Evolutionary conservation across 2,113 vertebrate genomes (phyloP).

Genomic region (Chlamydotis undulata): DNA sequence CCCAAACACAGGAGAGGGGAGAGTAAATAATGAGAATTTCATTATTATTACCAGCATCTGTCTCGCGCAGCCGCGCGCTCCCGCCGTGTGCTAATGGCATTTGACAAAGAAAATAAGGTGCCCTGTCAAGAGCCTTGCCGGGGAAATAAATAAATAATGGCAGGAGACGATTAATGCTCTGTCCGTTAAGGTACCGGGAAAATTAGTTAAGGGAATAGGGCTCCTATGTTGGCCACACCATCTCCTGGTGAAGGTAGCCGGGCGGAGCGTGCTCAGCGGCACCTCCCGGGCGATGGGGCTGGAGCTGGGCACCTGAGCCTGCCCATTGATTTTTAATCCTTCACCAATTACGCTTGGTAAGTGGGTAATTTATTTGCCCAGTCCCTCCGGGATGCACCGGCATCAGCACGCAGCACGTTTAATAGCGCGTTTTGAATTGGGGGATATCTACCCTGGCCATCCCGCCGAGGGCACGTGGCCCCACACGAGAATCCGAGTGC

Average conservation of each 20-base stretch:
- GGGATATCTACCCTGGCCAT: not conserved
- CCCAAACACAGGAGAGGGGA: constrained; percentile 13
- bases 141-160: constrained; percentile 65
- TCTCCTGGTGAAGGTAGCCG: accelerated
- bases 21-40: constrained; percentile 59
- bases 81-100: constrained; percentile 49
- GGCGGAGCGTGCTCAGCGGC: not conserved
- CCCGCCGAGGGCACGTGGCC: accelerated
- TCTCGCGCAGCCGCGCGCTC: not conserved
- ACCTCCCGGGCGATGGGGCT: not conserved
- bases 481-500: accelerated
- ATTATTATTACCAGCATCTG: constrained; percentile 58
- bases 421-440: not conserved
- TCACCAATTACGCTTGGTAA: not conserved
- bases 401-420: not conserved
- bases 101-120: constrained; percentile 66
- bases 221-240: not conserved
- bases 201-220: constrained; percentile 53
- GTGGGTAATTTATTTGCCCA: constrained; percentile 35
- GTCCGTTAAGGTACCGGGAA: not conserved
- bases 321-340: constrained; percentile 52
- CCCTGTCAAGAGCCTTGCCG: not conserved
- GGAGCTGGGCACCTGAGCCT: not conserved
- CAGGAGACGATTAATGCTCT: constrained; percentile 4
- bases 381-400: not conserved